Percentiles rank a stretch among this genome's conserved stretches.
Conservation (phyloP, 2,888 invertebrate genomes). For the Hydropsyche betteni region DNA sequence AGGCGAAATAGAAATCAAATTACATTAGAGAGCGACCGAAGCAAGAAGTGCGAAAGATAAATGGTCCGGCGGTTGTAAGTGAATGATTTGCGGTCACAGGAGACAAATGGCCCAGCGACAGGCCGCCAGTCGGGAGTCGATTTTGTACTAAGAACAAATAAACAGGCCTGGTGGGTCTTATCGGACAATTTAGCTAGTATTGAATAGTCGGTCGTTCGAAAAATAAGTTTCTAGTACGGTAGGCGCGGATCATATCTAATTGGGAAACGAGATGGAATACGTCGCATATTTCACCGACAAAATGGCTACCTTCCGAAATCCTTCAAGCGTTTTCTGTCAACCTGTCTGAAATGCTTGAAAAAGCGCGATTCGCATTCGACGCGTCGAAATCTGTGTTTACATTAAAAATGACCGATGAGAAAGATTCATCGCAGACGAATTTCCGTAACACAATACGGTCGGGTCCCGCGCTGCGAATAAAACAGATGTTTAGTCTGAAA, state of each 20-base stretch:
- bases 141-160: slow-evolving; percentile 1
- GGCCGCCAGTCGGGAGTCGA: slow-evolving; percentile 13
- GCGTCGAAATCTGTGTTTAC: neutral
- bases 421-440: too few species aligned
- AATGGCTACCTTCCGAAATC: neutral
- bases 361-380: slow-evolving; percentile 1
- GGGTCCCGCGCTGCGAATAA: too few species aligned
- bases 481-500: too few species aligned
- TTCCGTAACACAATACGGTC: too few species aligned
- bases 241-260: too few species aligned
- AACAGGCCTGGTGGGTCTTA: slow-evolving; percentile 7
- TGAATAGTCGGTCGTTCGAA: too few species aligned
- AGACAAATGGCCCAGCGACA: slow-evolving; percentile 27
- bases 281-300: neutral
- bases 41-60: slow-evolving; percentile 29
- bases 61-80: slow-evolving; percentile 16
- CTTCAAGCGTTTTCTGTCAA: slow-evolving; percentile 6
- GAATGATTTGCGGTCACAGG: slow-evolving; percentile 25
- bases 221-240: too few species aligned
- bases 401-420: too few species aligned
- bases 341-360: neutral
- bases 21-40: slow-evolving; percentile 2
- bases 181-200: slow-evolving; percentile 1
- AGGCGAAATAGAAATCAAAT: slow-evolving; percentile 13
- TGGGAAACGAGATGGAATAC: too few species aligned